phyloP scores from a whole-genome alignment of 2,888 invertebrate species.

The Liposcelis brunnea region DNA sequence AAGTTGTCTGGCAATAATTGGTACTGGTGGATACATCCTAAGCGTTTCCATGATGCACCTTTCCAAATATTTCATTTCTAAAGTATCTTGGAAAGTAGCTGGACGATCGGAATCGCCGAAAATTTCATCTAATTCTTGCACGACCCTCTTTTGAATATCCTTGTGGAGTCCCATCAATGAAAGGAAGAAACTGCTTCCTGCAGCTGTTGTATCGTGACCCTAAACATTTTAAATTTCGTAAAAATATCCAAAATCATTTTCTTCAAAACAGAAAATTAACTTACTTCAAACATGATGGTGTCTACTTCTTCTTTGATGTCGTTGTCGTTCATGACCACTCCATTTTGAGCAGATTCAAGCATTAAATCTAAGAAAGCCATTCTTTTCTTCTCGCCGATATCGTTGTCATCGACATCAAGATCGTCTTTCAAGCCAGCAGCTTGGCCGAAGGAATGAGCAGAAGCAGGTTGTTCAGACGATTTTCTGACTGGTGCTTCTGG shows the following conservation, averaged over 20 bases:
- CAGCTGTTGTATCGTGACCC: conserved; percentile 71
- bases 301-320: conserved; percentile 78
- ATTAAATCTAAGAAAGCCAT: conserved; percentile 78
- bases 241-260: too few species aligned
- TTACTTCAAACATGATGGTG: conserved; percentile 75
- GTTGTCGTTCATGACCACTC: conserved; percentile 50
- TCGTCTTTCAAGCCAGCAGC: conserved; percentile 58
- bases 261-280: conserved; percentile 30
- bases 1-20: conserved; percentile 53
- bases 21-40: conserved; percentile 64
- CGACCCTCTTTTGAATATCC: conserved; percentile 56
- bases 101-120: conserved; percentile 63
- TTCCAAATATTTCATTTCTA: conserved; percentile 67
- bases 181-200: conserved; percentile 74
- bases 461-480: conserved; percentile 35
- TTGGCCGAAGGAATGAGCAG: conserved; percentile 53
- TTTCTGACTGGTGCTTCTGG: conserved; percentile 24
- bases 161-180: conserved; percentile 67
- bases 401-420: conserved; percentile 66
- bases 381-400: conserved; percentile 65
- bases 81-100: conserved; percentile 56
- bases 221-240: too few species aligned
- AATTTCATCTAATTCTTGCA: conserved; percentile 54
- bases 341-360: conserved; percentile 66
- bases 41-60: conserved; percentile 60